phyloP scores from a whole-genome alignment of 1,140 invertebrate genomes.

The Drosophila jambulina region DNA sequence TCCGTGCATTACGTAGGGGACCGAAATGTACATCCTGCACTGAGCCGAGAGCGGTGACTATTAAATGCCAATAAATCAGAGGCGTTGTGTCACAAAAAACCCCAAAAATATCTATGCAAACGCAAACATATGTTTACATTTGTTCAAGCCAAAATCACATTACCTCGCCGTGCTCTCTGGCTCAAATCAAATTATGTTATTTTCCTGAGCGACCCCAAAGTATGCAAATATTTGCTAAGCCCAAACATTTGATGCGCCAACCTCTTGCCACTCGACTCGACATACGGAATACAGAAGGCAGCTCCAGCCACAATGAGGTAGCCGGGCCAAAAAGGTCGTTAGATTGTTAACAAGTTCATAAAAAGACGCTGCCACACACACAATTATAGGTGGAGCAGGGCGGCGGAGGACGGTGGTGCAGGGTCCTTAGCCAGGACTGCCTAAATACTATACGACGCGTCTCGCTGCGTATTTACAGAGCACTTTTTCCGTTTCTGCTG shows the following conservation, averaged over 20 bases:
- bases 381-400: constrained; percentile 37
- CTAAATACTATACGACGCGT: constrained; percentile 71
- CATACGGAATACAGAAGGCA: constrained; percentile 30
- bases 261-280: constrained; percentile 39
- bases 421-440: constrained; percentile 39
- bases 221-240: constrained; percentile 78
- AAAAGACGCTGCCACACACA: constrained; percentile 66
- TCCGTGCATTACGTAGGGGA: constrained; percentile 14
- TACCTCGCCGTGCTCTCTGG: constrained; percentile 29
- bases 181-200: constrained; percentile 81
- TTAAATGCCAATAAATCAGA: constrained; percentile 37
- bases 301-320: constrained; percentile 33
- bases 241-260: constrained; percentile 71
- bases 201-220: constrained; percentile 71
- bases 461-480: constrained; percentile 75
- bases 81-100: constrained; percentile 15
- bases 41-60: constrained; percentile 3
- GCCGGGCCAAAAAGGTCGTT: constrained; percentile 71
- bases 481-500: constrained; percentile 67
- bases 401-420: not conserved
- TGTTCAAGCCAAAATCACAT: constrained; percentile 64
- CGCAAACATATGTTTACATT: constrained; percentile 52
- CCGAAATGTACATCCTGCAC: constrained; percentile 13
- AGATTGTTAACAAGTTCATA: constrained; percentile 83
- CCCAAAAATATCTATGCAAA: constrained; percentile 9